Base-by-base conservation (phyloP, 2,113 vertebrate species). In the Ciconia boyciana region DNA sequence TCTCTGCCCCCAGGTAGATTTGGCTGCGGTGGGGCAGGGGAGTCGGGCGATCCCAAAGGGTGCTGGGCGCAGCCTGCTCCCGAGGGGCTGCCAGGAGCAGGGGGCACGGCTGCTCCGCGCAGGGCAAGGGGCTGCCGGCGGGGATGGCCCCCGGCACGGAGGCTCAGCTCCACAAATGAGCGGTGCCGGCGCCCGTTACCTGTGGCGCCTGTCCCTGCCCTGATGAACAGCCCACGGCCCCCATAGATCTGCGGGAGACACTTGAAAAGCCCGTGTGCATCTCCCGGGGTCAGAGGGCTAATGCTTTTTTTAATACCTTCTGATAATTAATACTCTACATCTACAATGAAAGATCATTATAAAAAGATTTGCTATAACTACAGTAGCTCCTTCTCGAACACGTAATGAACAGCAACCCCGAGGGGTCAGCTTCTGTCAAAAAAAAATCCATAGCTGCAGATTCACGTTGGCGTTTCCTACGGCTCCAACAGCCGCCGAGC, bases 281-380 rank as follows among this genome's bases (percentile, higher is more conserved):
- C 58, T 77, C 83, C 57, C 18, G 21, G 70, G 80, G 74, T 89
- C 80, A 81, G 49, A 77, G 25, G 64, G 57, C 70, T 95, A 90
- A 96, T 91, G 92, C 65, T 60, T 70, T 85, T 85, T 90, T 94
- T 96, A 97, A 96, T 79, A 61, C 78, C 57, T 48, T 43, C 85
- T 70, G 62, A 84, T 94, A 94, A 97, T 95, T 97, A 95, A 96
- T 94, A 96, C n/a, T 66, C 87, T 76, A 71, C 91, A 70, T 83
- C 96, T 93, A 65, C 94, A 96, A 94, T 82, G 92, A 87, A 86
- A 96, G 84, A 86, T 94, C 89, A 58, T 96, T 95, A 72, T 81
- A 86, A 92, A 90, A 97, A 95, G 83, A 96, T 93, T 93, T 72
- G 69, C 71, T 83, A 28, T 86, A 90, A 93, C 86, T 41, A 64